Conservation (phyloP, 2,113 vertebrate species). For the Amphiprion ocellaris region DNA sequence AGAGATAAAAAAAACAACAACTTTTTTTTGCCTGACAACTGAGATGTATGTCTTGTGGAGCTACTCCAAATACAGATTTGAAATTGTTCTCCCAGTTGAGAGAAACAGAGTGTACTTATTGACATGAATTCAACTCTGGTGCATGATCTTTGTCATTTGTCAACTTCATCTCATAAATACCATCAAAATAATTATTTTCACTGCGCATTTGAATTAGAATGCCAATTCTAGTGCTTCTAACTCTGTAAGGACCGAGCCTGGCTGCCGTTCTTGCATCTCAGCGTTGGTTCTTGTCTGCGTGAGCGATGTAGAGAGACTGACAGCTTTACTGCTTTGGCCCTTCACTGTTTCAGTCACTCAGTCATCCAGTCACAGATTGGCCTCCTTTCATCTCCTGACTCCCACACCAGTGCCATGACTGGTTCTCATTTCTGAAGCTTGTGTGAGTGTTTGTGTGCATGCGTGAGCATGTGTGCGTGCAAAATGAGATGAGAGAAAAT, state of each 20-base stretch:
- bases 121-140: conserved; percentile 28
- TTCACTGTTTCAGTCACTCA: conserved; percentile 70
- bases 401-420: conserved; percentile 53
- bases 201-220: conserved; percentile 15
- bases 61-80: background rate
- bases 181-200: conserved; percentile 31
- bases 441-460: conserved; percentile 29
- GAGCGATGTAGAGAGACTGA: conserved; percentile 75
- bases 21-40: no score
- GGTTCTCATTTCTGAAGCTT: conserved; percentile 73
- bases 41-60: no score
- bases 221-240: conserved; percentile 41
- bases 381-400: conserved; percentile 73
- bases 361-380: conserved; percentile 71
- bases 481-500: conserved; percentile 60
- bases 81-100: background rate
- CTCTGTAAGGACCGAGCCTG: conserved; percentile 41
- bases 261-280: conserved; percentile 47
- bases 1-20: no score
- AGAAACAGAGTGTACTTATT: conserved; percentile 1
- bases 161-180: conserved; percentile 45
- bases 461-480: conserved; percentile 30
- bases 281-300: conserved; percentile 68
- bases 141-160: conserved; percentile 28
- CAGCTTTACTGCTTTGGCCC: conserved; percentile 80